Percentiles rank a stretch among this genome's conserved stretches.
Conservation (phyloP, 2,888 invertebrate species). For the Netelia fuscicornis region DNA sequence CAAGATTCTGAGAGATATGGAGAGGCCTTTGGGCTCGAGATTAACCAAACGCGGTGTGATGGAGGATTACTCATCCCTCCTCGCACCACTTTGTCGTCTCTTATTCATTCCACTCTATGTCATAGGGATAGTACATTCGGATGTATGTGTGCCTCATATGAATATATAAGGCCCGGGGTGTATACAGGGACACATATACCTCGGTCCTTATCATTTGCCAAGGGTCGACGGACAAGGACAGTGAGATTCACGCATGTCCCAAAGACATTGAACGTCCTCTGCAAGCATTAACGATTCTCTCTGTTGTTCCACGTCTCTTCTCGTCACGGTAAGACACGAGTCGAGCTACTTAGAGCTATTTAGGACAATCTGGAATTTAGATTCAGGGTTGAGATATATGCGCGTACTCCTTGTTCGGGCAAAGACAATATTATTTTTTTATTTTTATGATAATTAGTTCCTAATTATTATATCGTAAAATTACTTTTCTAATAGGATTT, state of each 20-base stretch:
- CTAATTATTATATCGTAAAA: too few relatives aligned
- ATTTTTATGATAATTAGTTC: too few relatives aligned
- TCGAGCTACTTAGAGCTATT: neutral
- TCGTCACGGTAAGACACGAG: neutral
- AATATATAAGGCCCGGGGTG: too few relatives aligned
- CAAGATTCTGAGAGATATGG: slow-evolving; percentile 12
- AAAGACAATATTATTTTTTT: neutral
- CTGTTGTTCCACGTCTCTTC: slow-evolving; percentile 22
- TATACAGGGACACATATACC: neutral
- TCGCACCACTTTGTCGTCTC: slow-evolving; percentile 29
- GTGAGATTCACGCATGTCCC: neutral
- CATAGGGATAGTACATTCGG: neutral
- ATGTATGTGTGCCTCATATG: too few relatives aligned
- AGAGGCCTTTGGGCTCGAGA: slow-evolving; percentile 35
- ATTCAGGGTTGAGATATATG: neutral
- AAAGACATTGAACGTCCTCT: neutral
- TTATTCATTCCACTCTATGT: slow-evolving; percentile 33
- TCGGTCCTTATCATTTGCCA: neutral
- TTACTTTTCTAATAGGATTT: too few relatives aligned
- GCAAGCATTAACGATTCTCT: slow-evolving; percentile 18
- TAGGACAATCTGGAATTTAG: neutral
- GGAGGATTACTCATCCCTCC: neutral
- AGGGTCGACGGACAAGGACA: neutral
- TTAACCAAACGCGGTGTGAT: slow-evolving; percentile 29
- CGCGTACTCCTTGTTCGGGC: neutral